Percentiles rank a stretch among this genome's conserved stretches.
Conservation (phyloP, 2,797 vertebrate genomes). For the Menidia menidia region DNA sequence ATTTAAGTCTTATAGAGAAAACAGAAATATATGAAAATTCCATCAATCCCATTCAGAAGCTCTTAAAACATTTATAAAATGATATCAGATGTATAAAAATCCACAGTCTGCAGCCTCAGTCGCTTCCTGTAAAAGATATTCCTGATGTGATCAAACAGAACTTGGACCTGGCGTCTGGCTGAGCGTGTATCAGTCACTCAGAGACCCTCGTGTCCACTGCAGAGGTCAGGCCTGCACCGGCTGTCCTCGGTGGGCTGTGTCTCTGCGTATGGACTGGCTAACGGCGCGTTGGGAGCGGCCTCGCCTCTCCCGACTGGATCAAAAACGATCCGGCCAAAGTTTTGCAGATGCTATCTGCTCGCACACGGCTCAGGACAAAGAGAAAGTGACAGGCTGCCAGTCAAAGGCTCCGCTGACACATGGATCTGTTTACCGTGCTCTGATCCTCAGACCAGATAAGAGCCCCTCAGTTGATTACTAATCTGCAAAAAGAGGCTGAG, state of each 20-base stretch:
- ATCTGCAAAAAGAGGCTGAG: constrained; percentile 62
- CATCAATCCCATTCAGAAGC: background rate
- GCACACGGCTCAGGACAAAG: constrained; percentile 65
- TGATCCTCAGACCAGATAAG: constrained; percentile 76
- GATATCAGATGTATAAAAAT: background rate
- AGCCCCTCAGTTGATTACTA: constrained; percentile 61
- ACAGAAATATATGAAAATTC: background rate
- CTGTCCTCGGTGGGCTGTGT: constrained; percentile 34
- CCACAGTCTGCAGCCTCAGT: background rate
- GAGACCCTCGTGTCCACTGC: constrained; percentile 26
- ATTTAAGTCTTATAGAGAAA: no score
- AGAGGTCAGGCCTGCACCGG: constrained; percentile 39
- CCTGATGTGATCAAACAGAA: constrained; percentile 5
- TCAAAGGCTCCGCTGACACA: constrained; percentile 76
- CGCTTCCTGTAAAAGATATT: background rate
- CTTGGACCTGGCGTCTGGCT: constrained; percentile 27
- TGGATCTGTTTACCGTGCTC: constrained; percentile 80
- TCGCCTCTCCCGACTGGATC: constrained; percentile 70
- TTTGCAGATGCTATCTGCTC: constrained; percentile 78
- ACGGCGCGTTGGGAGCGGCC: constrained; percentile 49
- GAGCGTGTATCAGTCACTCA: constrained; percentile 23
- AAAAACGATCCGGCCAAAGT: constrained; percentile 65
- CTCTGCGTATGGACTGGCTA: constrained; percentile 52
- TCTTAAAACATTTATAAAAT: background rate
- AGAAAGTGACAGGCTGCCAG: constrained; percentile 83